Conservation (phyloP, 2,888 invertebrate species). For the Eudemis profundana region DNA sequence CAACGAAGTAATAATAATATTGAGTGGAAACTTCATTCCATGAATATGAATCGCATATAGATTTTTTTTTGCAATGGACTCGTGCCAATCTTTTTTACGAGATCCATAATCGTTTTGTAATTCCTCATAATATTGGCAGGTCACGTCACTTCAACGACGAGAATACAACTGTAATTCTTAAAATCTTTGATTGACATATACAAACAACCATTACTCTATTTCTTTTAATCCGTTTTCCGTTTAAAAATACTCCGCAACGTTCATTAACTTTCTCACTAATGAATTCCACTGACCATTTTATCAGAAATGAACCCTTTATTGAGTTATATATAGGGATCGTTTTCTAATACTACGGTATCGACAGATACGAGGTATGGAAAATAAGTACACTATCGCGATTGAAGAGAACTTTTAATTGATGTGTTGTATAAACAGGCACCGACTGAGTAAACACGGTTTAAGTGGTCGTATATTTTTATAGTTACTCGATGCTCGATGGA, state of each 20-base stretch:
- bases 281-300: neutral
- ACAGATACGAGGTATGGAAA: neutral
- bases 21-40: no score
- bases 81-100: no score
- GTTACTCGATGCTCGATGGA: neutral
- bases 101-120: no score
- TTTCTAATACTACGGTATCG: neutral
- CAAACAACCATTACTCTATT: neutral
- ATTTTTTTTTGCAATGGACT: no score
- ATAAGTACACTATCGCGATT: neutral
- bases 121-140: no score
- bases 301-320: neutral
- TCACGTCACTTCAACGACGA: no score
- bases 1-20: no score
- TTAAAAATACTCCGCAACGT: slow-evolving; percentile 3
- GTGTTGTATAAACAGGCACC: slow-evolving; percentile 23
- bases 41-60: no score
- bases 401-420: slow-evolving; percentile 21
- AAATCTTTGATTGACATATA: slow-evolving; percentile 3
- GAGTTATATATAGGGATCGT: neutral
- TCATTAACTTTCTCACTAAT: no score
- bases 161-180: neutral
- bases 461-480: slow-evolving; percentile 28
- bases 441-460: slow-evolving; percentile 30
- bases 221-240: neutral